These are phyloP conservation scores for Philhelius pedissequus DNA, from an alignment of 2,888 invertebrate species.

Conservation along the genomic window DNA sequence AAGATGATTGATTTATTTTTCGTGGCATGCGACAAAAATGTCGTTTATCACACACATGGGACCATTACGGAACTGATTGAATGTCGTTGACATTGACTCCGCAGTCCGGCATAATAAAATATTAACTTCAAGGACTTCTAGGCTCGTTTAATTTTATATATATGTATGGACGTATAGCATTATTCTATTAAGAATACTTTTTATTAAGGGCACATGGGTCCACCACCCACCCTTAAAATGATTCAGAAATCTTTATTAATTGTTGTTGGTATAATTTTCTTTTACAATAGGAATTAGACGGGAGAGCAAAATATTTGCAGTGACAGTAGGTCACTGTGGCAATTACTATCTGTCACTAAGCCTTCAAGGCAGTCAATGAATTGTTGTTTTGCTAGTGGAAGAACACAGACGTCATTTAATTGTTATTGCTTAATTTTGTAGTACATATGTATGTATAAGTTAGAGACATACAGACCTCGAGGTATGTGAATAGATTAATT, in stretches of 20 bases:
- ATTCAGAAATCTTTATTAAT: background rate
- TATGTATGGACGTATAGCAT: slow-evolving; percentile 10
- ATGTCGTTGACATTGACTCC: slow-evolving; percentile 50
- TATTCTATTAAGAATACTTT: slow-evolving; percentile 5
- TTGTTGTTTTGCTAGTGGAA: background rate
- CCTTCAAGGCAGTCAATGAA: slow-evolving; percentile 10
- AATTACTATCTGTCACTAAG: slow-evolving; percentile 40
- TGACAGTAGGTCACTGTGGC: slow-evolving; percentile 54
- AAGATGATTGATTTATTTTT: slow-evolving; percentile 46
- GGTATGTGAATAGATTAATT: slow-evolving; percentile 55
- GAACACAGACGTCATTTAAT: slow-evolving; percentile 42
- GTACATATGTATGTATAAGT: background rate
- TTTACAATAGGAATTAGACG: slow-evolving; percentile 12
- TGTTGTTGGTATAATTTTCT: too few species aligned
- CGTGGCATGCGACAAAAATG: slow-evolving; percentile 35
- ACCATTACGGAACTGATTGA: slow-evolving; percentile 40
- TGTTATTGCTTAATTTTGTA: slow-evolving; percentile 55
- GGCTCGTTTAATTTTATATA: slow-evolving; percentile 33
- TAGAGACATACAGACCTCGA: background rate
- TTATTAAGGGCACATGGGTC: background rate
- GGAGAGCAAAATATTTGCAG: slow-evolving; percentile 17
- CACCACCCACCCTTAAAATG: background rate
- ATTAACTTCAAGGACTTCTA: slow-evolving; percentile 26
- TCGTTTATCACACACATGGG: slow-evolving; percentile 8
- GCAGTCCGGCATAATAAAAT: slow-evolving; percentile 47